Evolutionary conservation across 1,140 invertebrate genomes (phyloP), one percentile per base, ranked within the genome.

Genomic region (Oncopeltus fasciatus): DNA sequence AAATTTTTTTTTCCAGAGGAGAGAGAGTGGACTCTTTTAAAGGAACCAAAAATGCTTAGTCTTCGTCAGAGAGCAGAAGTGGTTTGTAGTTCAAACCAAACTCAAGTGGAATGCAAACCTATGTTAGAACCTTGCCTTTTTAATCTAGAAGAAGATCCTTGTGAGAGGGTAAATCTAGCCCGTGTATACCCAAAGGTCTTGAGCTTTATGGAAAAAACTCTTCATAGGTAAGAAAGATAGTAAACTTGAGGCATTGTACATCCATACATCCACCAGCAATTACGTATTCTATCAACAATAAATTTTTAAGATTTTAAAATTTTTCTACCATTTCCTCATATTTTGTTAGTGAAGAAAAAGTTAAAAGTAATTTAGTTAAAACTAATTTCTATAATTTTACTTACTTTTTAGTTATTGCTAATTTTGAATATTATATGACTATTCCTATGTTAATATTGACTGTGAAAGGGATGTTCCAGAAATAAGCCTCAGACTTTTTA

Each of bases 71-170:
- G 73, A 4, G 78, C 80, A 0, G 68, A 70, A 47, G 53, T 84
- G 2, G 68, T 65, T 1, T 80, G 77, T 56, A 67, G 67, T 5
- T 70, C 8, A 68, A 69, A 66, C 69, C 71, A 47, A 47, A 60
- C 59, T 63, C 64, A 63, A 18, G 26, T 74, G 67, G 59, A 62
- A 1, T 86, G 83, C 62, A 70, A 81, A 65, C 76, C 81, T 0
- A 44, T 75, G 0, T 62, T 72, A 59, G 69, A 75, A 3, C 81
- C 85, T 2, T 91, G 88, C 68, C 71, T 91, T 0, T 92, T 84
- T 71, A 81, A 91, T 67, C 76, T 91, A 28, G 72, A 72, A 8
- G 72, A 77, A 20, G 88, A 91, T 74, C 88, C 88, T 0, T 91
- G 88, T 68, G 88, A 91, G 71, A 79, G 73, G 59, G 74, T 80